These are phyloP conservation scores for Sebastes cheni DNA, from an alignment of 2,797 vertebrate species.

Conservation along the genomic window DNA sequence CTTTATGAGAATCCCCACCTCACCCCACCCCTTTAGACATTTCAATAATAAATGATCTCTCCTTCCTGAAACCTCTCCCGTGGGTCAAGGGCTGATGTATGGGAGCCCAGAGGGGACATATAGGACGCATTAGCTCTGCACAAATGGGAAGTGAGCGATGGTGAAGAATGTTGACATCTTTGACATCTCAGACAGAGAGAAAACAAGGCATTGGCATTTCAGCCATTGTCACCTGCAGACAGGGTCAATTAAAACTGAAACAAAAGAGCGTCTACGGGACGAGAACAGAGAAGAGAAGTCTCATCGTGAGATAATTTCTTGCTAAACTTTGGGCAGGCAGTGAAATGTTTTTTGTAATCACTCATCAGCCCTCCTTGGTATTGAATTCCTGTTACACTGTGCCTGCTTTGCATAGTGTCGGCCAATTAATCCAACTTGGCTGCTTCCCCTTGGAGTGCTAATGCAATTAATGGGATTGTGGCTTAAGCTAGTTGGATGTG, in stretches of 20 bases:
- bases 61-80: constrained; percentile 63
- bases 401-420: constrained; percentile 79
- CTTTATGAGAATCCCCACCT: constrained; percentile 52
- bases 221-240: constrained; percentile 23
- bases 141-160: constrained; percentile 69
- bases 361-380: constrained; percentile 75
- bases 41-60: constrained; percentile 81
- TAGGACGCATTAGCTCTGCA: constrained; percentile 62
- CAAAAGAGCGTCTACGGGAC: constrained; percentile 18
- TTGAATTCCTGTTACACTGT: constrained; percentile 78
- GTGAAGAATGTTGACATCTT: constrained; percentile 58
- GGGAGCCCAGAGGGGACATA: constrained; percentile 71
- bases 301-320: constrained; percentile 52
- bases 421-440: constrained; percentile 83
- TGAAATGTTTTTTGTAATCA: constrained; percentile 80
- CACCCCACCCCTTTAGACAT: constrained; percentile 59
- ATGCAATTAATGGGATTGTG: constrained; percentile 81
- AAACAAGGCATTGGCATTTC: constrained; percentile 59
- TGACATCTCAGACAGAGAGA: constrained; percentile 60
- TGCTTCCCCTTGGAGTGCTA: constrained; percentile 71
- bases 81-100: constrained; percentile 77
- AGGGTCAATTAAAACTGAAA: constrained; percentile 31
- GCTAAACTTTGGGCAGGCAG: constrained; percentile 63
- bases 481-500: constrained; percentile 65
- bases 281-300: constrained; percentile 13